Evolutionary conservation across 2,888 invertebrate genomes (phyloP).

Genomic region (Volucella inanis): DNA sequence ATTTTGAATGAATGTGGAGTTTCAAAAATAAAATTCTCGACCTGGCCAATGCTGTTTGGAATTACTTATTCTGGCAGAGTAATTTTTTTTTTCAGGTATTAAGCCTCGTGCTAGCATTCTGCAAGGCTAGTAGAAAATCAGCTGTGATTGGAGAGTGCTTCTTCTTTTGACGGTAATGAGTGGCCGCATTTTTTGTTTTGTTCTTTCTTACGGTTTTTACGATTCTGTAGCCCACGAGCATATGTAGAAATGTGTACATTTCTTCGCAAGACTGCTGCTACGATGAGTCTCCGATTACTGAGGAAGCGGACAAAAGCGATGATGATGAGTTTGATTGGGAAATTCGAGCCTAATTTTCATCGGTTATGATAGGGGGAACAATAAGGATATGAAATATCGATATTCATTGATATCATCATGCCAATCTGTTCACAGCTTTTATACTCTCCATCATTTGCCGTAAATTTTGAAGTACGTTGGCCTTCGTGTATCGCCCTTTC

Average conservation of each 20-base stretch:
- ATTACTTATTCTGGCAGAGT: constrained; percentile 85
- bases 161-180: constrained; percentile 94
- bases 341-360: constrained; percentile 80
- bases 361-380: constrained; percentile 77
- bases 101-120: constrained; percentile 91
- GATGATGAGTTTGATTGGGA: constrained; percentile 78
- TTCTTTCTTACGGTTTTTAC: constrained; percentile 93
- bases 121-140: constrained; percentile 88
- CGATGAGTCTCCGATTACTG: constrained; percentile 77
- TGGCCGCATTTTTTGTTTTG: constrained; percentile 97
- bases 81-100: constrained; percentile 94
- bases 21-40: constrained; percentile 11
- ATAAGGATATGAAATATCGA: too few species aligned
- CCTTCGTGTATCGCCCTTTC: too few species aligned
- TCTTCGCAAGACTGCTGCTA: constrained; percentile 78
- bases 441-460: too few species aligned
- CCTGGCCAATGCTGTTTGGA: constrained; percentile 84
- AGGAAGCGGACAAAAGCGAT: constrained; percentile 72
- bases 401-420: constrained; percentile 80
- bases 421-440: too few species aligned
- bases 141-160: constrained; percentile 86
- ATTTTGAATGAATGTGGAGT: constrained; percentile 49
- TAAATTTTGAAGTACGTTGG: too few species aligned
- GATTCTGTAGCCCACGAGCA: constrained; percentile 88
- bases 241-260: constrained; percentile 86